These are phyloP conservation scores for Aptenodytes patagonicus DNA, from an alignment of 2,113 vertebrate species.

Conservation along the genomic window DNA sequence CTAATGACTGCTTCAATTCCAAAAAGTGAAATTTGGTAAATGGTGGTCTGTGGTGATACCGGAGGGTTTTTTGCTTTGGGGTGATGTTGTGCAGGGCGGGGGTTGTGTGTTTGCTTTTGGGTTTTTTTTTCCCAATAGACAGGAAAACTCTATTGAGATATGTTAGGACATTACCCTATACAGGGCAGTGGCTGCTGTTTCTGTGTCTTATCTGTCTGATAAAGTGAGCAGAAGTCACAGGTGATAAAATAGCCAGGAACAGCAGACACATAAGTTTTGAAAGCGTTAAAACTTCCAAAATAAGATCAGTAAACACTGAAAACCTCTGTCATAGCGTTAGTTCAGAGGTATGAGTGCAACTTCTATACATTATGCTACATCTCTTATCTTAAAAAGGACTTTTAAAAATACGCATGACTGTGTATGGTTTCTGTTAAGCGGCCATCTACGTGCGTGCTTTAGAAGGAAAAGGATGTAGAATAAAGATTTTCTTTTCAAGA, in stretches of 20 bases:
- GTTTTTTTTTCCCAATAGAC: background rate
- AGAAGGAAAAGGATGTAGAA: background rate
- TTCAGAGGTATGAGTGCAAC: background rate
- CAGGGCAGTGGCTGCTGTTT: background rate
- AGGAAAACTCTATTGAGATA: background rate
- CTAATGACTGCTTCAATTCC: slow-evolving; percentile 54
- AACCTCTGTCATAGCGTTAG: background rate
- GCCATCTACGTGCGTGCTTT: background rate
- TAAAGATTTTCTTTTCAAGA: background rate
- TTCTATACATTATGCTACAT: background rate
- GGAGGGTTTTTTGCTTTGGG: background rate
- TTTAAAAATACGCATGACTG: background rate
- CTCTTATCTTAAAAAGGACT: background rate
- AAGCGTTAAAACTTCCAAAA: background rate
- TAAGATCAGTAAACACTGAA: background rate
- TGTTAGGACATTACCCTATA: accelerated
- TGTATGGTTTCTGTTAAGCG: background rate
- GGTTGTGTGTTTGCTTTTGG: background rate
- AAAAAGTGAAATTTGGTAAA: slow-evolving; percentile 68
- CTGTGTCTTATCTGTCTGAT: background rate
- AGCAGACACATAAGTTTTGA: background rate
- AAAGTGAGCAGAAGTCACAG: background rate
- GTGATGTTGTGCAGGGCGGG: background rate
- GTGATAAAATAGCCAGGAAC: background rate
- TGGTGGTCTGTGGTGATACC: background rate